Evolutionary conservation across 2,113 vertebrate genomes (phyloP), one percentile per base, ranked within the genome.

Genomic region (Macaca mulatta): DNA sequence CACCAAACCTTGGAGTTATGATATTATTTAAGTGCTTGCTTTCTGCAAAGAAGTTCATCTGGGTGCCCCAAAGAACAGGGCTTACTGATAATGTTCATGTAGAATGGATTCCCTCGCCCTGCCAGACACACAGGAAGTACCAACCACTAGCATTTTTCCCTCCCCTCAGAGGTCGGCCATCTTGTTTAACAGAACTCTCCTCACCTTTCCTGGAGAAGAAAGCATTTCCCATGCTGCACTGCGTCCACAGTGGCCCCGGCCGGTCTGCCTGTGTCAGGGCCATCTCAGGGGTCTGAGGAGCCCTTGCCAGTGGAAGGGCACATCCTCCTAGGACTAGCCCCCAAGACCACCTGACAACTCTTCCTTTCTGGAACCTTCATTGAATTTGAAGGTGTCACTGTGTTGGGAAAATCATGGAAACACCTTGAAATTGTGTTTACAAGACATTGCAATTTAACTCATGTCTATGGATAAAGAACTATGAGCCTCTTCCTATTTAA

Each of bases 181-280:
- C 80, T 38, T 48, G 75, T 38, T 27, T 67, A 27, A 11, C 32
- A 55, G 72, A n/a, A 14, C 11, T 30, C 5, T 32, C 35, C 12
- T 48, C 22, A 1, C 0, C 0, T 45, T 64, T 59, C 45, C 17
- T 2, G 40, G 59, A 11, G n/a, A 30, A 69, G 30, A 4, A 23
- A 23, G 27, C 0, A 1, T 10, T 94, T 48, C 55, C 77, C 17
- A 14, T 4, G 30, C 3, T 50, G 40, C 48, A 6, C 32, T 23
- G 18, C 0, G 0, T 57, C 80, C 77, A 8, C 32, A 2, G 0
- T 7, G 74, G 11, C 10, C 43, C 92, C 48, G 25, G 11, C 89
- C 6, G 0, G 32, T 32, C 25, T 23, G 3, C 9, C 69, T 1
- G 0, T 48, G 20, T n/a, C 16, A 48, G 5, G 22, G 57, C n/a